These are phyloP conservation scores for Jacana jacana DNA, from an alignment of 2,113 vertebrate genomes.

Conservation along the genomic window DNA sequence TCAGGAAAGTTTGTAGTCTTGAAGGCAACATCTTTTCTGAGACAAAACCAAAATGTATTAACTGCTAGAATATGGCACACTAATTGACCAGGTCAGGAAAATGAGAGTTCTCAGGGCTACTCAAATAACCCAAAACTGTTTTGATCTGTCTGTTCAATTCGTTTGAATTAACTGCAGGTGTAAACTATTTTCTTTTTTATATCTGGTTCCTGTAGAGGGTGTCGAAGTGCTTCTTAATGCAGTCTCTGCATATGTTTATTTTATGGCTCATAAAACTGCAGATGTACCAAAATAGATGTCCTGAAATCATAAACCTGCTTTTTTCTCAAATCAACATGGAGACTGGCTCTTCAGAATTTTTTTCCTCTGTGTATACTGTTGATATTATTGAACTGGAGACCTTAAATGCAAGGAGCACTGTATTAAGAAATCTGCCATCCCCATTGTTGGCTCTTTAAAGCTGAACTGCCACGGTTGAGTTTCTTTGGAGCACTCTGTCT, in stretches of 20 bases:
- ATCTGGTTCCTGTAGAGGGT: conserved; percentile 48
- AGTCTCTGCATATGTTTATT: background rate
- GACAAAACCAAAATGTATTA: background rate
- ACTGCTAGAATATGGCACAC: background rate
- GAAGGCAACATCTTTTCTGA: background rate
- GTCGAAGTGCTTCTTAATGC: conserved; percentile 4
- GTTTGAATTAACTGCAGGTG: background rate
- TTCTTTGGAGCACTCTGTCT: background rate
- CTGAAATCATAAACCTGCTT: background rate
- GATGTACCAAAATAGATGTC: background rate
- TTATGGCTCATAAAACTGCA: background rate
- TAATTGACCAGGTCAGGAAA: background rate
- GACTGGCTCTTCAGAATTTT: background rate
- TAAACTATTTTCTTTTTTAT: background rate
- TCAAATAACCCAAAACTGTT: background rate
- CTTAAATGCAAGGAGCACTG: background rate
- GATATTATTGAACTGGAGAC: background rate
- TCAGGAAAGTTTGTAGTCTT: background rate
- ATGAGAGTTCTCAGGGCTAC: background rate
- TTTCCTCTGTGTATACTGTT: background rate
- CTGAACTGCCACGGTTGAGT: background rate
- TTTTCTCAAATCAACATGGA: background rate
- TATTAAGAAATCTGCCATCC: background rate
- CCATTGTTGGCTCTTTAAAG: background rate
- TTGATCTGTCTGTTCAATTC: background rate